These are phyloP conservation scores for Stenopsyche tienmushanensis DNA, from an alignment of 1,140 invertebrate species.

Conservation along the genomic window DNA sequence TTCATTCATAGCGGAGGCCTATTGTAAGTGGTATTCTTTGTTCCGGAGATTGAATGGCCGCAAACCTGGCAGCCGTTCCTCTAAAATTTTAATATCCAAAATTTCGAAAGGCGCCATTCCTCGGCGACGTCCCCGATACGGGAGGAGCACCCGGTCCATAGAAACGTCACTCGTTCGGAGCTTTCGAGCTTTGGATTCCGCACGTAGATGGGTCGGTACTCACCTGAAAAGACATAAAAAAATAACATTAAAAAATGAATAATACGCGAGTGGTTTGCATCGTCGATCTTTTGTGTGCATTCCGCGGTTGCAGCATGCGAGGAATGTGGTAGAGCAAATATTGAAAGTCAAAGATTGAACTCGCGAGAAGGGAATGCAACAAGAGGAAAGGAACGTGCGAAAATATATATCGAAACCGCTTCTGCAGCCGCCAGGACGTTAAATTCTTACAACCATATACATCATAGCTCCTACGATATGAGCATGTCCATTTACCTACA, in stretches of 20 bases:
- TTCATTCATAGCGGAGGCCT: background rate
- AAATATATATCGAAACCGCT: no score
- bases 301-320: no score
- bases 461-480: no score
- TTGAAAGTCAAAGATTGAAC: no score
- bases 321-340: no score
- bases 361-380: no score
- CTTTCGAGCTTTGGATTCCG: background rate
- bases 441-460: no score
- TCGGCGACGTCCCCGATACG: background rate
- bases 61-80: background rate
- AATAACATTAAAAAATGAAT: background rate
- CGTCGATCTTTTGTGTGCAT: no score
- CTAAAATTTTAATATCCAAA: slow-evolving; percentile 4
- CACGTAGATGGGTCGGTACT: background rate
- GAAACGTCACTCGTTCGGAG: background rate
- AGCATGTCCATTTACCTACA: no score
- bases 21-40: background rate
- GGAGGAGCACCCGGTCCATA: background rate
- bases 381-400: no score
- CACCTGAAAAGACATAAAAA: background rate
- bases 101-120: background rate
- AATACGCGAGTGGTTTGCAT: no score
- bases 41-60: slow-evolving; percentile 3
- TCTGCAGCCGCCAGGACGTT: no score